Base-by-base conservation (phyloP, 2,113 vertebrate genomes). In the Sus scrofa region DNA sequence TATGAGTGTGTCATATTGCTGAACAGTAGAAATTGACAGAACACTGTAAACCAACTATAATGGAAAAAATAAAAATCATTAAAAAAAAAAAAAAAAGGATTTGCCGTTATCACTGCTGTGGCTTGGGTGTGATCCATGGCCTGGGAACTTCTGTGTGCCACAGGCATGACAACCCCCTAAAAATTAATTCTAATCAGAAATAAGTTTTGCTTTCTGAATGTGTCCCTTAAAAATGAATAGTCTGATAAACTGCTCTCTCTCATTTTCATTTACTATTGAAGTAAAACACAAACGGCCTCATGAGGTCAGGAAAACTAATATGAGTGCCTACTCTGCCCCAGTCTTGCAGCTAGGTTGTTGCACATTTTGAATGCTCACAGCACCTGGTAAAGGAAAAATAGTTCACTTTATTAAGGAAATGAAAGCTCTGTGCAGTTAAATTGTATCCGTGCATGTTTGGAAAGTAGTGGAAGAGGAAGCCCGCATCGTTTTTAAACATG, bases 181-280 rank as follows among this genome's bases (percentile, higher is more conserved):
- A 44, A 44, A 44, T 44, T 44, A 44, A 56, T 56, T 50, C 52
- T 73, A 34, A 68, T 87, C 67, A 91, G 62, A 82, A 65, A 26
- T 86, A 32, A 50, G 1, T 71, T 87, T 91, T 88, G 37, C 63
- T 95, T 34, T 77, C 32, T 67, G 60, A 83, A n/a, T 84, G 79
- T 92, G 26, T 78, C 71, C 37, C 14, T 63, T 95, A 85, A 92
- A 95, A 65, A 34, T 16, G 63, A 56, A 62, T 71, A 24, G n/a
- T 58, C 70, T 79, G 37, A 82, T 85, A 27, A 63, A 58, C 67
- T n/a, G 30, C 44, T 68, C 0, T 67, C 22, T 62, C 44, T 52
- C 8, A 44, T 60, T 84, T 82, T 68, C 68, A 20, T 79, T 67
- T 79, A 52, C 7, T 75, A 2, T 39, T 68, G 82, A 91, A 60